Evolutionary conservation across 1,140 invertebrate genomes (phyloP), one percentile per base, ranked within the genome.

Genomic region (Drosophila setifemur): DNA sequence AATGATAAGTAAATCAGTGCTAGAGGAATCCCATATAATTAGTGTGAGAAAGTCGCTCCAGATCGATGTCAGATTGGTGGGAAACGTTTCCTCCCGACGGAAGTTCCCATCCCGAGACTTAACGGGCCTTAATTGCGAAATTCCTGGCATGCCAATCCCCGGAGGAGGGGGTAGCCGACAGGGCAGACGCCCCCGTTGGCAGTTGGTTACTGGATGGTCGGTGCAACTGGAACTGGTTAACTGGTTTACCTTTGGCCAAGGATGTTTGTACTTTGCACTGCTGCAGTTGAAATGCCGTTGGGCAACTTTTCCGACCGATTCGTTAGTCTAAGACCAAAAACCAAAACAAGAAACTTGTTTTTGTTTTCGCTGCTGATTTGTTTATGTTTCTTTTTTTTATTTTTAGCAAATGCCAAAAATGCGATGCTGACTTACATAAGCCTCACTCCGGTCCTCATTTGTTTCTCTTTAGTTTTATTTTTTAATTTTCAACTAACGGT

Each of bases 241-340:
- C 78, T 83, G 78, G 78, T 85, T 83, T 83, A 83, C 79, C 78
- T 83, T 83, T 83, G 79, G 57, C 78, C 78, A 83, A 83, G 78
- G 78, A 83, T 83, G 78, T 85, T 73, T 78, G 76, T 71, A 71
- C 66, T 71, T 70, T 70, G 68, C 53, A 60, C 68, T 23, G 31
- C n/a, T 19, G 28, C 31, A 42, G 40, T 63, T 82, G 73, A 78
- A 83, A 83, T 85, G 78, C 53, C 28, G 78, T 54, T 49, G 53
- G 67, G 58, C 78, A 77, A 77, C 78, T 82, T 82, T 82, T 82
- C 78, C 78, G 28, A 55, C 25, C 33, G 42, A 16, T 40, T 48
- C 43, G 43, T 26, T 47, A 16, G 44, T 31, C 53, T 48, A 61
- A 70, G 72, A 74, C 28, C 40, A 37, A 42, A 66, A 76, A 72